Conservation (phyloP, 2,113 vertebrate genomes). For the Tragelaphus imberbis region DNA sequence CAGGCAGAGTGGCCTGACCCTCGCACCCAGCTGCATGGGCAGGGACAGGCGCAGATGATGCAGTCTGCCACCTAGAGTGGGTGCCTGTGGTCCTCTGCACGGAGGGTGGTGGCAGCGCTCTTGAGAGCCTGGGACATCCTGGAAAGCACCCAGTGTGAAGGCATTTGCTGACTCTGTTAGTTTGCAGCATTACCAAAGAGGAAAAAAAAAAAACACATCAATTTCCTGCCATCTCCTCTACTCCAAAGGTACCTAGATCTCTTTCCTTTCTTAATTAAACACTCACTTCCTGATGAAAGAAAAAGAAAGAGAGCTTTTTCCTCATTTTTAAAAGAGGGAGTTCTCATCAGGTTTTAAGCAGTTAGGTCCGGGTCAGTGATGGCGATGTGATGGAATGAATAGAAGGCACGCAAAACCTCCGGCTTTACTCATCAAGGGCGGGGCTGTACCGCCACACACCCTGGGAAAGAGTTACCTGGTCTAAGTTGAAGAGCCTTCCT, state of each 20-base stretch:
- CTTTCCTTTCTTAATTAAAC: background rate
- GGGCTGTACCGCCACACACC: background rate
- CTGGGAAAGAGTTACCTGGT: too few relatives aligned
- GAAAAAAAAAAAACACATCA: background rate
- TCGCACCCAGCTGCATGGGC: background rate
- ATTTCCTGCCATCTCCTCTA: too few relatives aligned
- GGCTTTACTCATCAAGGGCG: fast-evolving
- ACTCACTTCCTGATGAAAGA: background rate
- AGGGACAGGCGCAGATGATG: fast-evolving
- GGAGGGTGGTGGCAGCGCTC: background rate
- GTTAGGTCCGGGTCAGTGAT: fast-evolving
- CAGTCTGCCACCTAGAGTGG: too few relatives aligned
- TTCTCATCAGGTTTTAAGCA: background rate
- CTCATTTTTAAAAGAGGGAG: too few relatives aligned
- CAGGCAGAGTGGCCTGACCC: background rate
- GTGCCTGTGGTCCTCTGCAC: background rate
- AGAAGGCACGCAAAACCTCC: background rate
- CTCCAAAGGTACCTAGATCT: background rate
- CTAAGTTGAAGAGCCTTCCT: background rate
- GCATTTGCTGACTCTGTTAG: background rate
- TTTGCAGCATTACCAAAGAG: background rate
- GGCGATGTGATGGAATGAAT: fast-evolving
- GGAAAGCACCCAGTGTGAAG: too few relatives aligned
- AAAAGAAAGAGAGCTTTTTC: background rate
- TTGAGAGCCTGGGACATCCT: fast-evolving